Evolutionary conservation across 2,797 vertebrate genomes (phyloP).

Genomic region (Anguilla megastoma): DNA sequence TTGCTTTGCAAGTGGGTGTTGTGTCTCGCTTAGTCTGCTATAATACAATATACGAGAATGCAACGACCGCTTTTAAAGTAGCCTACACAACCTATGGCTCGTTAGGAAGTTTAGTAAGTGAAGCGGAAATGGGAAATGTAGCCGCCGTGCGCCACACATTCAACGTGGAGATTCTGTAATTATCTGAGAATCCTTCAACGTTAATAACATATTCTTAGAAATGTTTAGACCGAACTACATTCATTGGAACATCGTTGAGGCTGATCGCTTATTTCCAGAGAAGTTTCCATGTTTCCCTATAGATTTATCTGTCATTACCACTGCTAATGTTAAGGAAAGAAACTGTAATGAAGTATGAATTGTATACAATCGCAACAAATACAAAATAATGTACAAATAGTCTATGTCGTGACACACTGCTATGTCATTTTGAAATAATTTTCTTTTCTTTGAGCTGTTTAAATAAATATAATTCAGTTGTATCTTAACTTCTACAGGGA

Average conservation of each 20-base stretch:
- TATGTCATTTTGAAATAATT: neutral
- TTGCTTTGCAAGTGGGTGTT: neutral
- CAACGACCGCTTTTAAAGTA: neutral
- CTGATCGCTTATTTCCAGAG: neutral
- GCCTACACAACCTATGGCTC: neutral
- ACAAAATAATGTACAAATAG: neutral
- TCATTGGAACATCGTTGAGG: neutral
- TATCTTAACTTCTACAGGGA: constrained; percentile 56
- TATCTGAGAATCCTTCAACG: neutral
- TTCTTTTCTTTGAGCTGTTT: neutral
- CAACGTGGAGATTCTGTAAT: neutral
- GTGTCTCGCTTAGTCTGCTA: neutral
- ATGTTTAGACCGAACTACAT: neutral
- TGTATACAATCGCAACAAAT: neutral
- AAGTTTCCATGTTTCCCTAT: neutral
- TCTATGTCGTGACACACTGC: neutral
- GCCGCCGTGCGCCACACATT: neutral
- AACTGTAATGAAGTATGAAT: neutral
- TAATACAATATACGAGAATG: neutral
- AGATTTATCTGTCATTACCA: neutral
- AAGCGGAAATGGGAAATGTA: neutral
- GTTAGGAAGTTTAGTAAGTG: neutral
- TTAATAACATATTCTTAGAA: neutral
- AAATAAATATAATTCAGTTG: neutral
- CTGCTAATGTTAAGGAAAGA: neutral